These are phyloP conservation scores for Chelmon rostratus DNA, from an alignment of 2,797 vertebrate species.

Conservation along the genomic window DNA sequence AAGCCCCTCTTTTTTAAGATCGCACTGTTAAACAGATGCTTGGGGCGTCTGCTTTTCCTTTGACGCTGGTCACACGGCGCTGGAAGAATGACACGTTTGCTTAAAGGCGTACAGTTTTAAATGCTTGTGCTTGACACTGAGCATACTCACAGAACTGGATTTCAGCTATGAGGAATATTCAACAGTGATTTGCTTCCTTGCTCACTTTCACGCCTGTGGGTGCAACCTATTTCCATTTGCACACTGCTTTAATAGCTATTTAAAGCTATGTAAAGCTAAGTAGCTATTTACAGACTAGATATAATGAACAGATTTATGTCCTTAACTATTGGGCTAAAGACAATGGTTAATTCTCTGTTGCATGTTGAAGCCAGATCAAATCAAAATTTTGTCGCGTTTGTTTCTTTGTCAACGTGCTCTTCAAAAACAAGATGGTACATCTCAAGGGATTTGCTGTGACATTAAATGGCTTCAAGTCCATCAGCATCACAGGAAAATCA, in stretches of 20 bases:
- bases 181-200: slow-evolving; percentile 39
- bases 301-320: slow-evolving; percentile 40
- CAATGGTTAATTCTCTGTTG: not conserved
- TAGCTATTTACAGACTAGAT: slow-evolving; percentile 22
- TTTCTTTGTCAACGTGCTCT: not conserved
- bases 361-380: not conserved
- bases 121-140: slow-evolving; percentile 53
- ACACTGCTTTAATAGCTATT: slow-evolving; percentile 30
- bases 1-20: slow-evolving; percentile 47
- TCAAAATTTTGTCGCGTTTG: not conserved
- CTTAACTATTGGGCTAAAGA: not conserved
- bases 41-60: slow-evolving; percentile 20
- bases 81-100: slow-evolving; percentile 43
- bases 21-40: slow-evolving; percentile 40
- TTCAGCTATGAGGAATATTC: slow-evolving; percentile 43
- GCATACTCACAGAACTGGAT: slow-evolving; percentile 31
- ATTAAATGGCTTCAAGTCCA: not conserved
- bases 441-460: not conserved
- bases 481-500: not conserved
- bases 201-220: slow-evolving; percentile 40
- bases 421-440: not conserved
- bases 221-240: slow-evolving; percentile 29
- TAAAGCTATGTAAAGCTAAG: slow-evolving; percentile 6
- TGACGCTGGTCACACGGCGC: slow-evolving; percentile 12
- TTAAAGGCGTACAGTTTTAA: slow-evolving; percentile 57